Percentiles rank a stretch among this genome's conserved stretches.
phyloP scores from a whole-genome alignment of 1,140 invertebrate genomes.

The Harlomillsia oculata region DNA sequence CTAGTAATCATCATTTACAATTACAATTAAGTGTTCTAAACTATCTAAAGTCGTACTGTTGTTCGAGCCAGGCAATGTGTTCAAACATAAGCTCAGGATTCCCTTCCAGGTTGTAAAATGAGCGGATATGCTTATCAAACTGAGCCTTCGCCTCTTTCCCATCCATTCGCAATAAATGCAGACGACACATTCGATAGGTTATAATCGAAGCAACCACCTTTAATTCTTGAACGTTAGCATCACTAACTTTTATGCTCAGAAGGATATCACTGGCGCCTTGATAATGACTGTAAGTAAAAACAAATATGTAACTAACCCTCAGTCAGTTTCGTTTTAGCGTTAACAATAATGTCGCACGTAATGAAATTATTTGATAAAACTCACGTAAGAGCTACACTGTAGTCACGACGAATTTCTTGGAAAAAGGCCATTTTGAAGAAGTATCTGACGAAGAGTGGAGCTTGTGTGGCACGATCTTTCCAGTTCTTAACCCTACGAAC shows the following conservation, averaged over 20 bases:
- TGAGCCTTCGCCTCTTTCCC: conserved; percentile 83
- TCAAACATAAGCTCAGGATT: conserved; percentile 83
- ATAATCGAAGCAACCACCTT: conserved; percentile 90
- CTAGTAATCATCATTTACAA: conserved; percentile 22
- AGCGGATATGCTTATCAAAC: conserved; percentile 81
- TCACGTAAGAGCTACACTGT: conserved; percentile 57
- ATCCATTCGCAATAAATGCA: conserved; percentile 51
- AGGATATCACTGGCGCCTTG: conserved; percentile 70
- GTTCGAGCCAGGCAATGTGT: conserved; percentile 92
- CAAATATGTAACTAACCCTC: conserved; percentile 7
- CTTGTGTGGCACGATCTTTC: conserved; percentile 71
- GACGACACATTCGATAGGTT: conserved; percentile 86
- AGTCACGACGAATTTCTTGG: conserved; percentile 85
- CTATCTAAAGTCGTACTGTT: conserved; percentile 71
- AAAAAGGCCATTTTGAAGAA: conserved; percentile 97
- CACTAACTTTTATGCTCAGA: conserved; percentile 50
- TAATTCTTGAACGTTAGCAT: conserved; percentile 84
- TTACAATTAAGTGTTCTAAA: conserved; percentile 19
- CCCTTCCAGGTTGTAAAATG: conserved; percentile 63
- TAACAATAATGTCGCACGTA: too few species aligned
- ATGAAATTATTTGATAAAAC: too few species aligned
- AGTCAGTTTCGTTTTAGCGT: too few species aligned
- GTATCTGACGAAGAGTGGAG: conserved; percentile 85
- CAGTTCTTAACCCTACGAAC: conserved; percentile 72
- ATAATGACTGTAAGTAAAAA: conserved; percentile 64